Base-by-base conservation (phyloP, 35 echinoderm and acorn worm genomes). In the Stichopus chloronotus region DNA sequence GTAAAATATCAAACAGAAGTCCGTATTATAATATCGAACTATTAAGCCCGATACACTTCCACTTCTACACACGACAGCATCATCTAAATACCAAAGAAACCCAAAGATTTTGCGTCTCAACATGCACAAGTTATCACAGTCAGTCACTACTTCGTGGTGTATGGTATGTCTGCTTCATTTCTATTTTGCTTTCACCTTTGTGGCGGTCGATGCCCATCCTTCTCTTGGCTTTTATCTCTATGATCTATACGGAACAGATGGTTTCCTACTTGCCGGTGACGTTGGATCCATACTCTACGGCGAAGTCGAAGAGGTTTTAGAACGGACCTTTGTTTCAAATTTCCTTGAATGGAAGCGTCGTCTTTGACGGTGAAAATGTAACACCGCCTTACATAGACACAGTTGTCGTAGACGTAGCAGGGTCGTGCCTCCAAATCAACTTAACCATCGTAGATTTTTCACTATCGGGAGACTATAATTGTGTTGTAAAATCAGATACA, bases 311-410 rank as follows among this genome's bases (percentile, higher is more conserved):
- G 82, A 58, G 11, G 22, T 85, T 20, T 23, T 7, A 9, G 24
- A 85, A 19, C n/a, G n/a, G n/a, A n/a, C 82, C 82, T 7, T 19
- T 23, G 55, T 85, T 85, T 60, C 56, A 19, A 9, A 5, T 85
- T 9, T 58, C 55, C 5, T 85, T 85, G 17, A 85, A 85, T 85
- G 82, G 55, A n/a, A 25, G 24, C 22, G 55, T 58, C 5, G 9
- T 58, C 24, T 85, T 85, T 58, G 82, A 85, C 82, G 82, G 56
- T 22, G 24, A 85, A 8, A 23, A 23, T 59, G 82, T 85, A 30
- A 23, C 57, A 8, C 5, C 82, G 6, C 17, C 5, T 19, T 58
- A 59, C 58, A 17, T 6, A 25, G 57, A 58, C 16, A 8, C 5
- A 12, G 7, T 85, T 85, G 8, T 11, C 9, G 82, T 85, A 21